These are phyloP conservation scores for Rousettus leschenaultii DNA, from an alignment of 2,113 vertebrate species.

Conservation along the genomic window DNA sequence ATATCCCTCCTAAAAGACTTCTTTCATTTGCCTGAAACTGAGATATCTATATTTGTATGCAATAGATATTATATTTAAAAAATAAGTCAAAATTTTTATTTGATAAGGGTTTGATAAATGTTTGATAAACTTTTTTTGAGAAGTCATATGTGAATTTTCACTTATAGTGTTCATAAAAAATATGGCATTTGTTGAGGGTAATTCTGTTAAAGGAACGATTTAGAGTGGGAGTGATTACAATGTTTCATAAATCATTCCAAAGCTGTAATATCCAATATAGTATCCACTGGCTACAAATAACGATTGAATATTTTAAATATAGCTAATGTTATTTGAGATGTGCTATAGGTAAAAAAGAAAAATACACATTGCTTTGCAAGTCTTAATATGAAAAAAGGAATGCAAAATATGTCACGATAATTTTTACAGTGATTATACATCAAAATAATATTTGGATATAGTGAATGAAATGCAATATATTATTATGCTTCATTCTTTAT, in stretches of 20 bases:
- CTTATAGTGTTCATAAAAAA: not conserved
- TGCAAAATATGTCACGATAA: not conserved
- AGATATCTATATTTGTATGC: not conserved
- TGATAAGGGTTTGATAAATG: not conserved
- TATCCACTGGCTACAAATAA: not conserved
- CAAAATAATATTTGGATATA: not conserved
- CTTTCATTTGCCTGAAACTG: not conserved
- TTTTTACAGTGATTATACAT: not conserved
- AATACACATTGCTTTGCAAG: not conserved
- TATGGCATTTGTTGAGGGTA: not conserved
- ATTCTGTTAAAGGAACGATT: not conserved
- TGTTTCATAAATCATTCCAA: not conserved
- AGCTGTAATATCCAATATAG: not conserved
- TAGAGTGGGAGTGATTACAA: not conserved
- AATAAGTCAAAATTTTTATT: not conserved
- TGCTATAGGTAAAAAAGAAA: not conserved
- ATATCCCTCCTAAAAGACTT: not conserved
- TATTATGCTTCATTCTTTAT: not conserved
- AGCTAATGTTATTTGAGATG: not conserved
- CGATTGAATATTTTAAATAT: not conserved
- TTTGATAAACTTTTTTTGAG: not conserved
- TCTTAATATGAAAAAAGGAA: not conserved
- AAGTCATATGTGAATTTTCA: not conserved
- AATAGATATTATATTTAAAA: not conserved
- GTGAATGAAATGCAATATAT: not conserved